Conservation (phyloP, 2,113 vertebrate genomes). For the Percopsis transmontana region DNA sequence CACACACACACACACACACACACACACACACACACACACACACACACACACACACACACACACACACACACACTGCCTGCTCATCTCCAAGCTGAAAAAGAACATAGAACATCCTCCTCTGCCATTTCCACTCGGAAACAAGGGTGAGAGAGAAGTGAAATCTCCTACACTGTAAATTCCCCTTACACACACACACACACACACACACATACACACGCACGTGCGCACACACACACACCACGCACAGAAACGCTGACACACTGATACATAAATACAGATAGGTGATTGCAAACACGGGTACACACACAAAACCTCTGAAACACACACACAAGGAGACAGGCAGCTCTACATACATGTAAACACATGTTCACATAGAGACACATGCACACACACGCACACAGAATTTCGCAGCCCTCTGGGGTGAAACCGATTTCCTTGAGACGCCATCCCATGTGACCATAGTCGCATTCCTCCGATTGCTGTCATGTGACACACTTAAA, state of each 20-base stretch:
- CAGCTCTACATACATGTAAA: background rate
- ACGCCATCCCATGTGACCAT: constrained; percentile 77
- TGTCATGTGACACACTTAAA: constrained; percentile 85
- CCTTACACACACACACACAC: constrained; percentile 9
- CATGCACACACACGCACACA: constrained; percentile 9
- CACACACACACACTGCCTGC: background rate
- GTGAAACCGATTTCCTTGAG: constrained; percentile 78
- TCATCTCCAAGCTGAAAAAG: constrained; percentile 36
- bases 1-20: background rate
- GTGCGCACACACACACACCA: constrained; percentile 10
- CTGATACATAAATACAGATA: background rate
- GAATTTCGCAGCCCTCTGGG: constrained; percentile 31
- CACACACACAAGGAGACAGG: background rate
- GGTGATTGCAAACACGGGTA: background rate
- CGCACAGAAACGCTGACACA: background rate
- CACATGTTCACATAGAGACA: constrained; percentile 8
- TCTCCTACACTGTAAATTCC: constrained; percentile 50
- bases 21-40: constrained; percentile 13
- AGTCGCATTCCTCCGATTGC: constrained; percentile 80
- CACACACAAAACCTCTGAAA: background rate
- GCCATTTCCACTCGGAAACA: constrained; percentile 58
- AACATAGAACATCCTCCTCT: constrained; percentile 48
- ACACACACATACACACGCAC: constrained; percentile 19
- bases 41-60: constrained; percentile 7
- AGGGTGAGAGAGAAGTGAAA: constrained; percentile 72